These are phyloP conservation scores for Asarcornis scutulata DNA, from an alignment of 2,113 vertebrate species.

Conservation along the genomic window DNA sequence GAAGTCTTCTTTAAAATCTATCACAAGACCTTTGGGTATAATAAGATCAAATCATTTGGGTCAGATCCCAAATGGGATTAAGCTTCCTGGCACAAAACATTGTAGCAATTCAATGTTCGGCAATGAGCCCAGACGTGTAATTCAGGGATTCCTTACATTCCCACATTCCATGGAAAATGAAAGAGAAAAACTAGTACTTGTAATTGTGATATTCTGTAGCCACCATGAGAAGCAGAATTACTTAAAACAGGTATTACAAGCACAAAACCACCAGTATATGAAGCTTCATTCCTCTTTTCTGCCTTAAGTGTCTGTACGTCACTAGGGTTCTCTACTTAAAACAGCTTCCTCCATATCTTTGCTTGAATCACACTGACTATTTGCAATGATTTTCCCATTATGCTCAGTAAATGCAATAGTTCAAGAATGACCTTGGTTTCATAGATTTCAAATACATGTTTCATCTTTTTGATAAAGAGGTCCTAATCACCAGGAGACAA, in stretches of 20 bases:
- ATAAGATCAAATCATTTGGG: conserved; percentile 22
- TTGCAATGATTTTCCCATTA: background rate
- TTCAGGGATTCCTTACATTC: background rate
- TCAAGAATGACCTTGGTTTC: background rate
- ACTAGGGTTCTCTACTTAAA: background rate
- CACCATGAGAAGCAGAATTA: background rate
- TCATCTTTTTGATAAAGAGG: background rate
- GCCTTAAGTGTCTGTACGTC: background rate
- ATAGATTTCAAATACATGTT: background rate
- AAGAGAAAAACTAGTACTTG: background rate
- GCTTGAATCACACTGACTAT: background rate
- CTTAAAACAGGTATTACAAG: background rate
- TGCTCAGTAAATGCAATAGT: background rate
- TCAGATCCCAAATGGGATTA: conserved; percentile 41
- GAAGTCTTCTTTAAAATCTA: background rate
- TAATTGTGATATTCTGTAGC: background rate
- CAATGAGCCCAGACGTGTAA: conserved; percentile 27
- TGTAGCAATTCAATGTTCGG: background rate
- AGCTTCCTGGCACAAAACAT: background rate
- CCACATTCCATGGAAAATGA: background rate
- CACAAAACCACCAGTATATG: background rate
- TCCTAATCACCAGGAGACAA: background rate
- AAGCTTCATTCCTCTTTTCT: background rate
- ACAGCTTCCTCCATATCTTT: background rate
- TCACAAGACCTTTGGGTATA: background rate